Evolutionary conservation across 1,140 invertebrate species (phyloP).

Genomic region (Leguminivora glycinivorella): DNA sequence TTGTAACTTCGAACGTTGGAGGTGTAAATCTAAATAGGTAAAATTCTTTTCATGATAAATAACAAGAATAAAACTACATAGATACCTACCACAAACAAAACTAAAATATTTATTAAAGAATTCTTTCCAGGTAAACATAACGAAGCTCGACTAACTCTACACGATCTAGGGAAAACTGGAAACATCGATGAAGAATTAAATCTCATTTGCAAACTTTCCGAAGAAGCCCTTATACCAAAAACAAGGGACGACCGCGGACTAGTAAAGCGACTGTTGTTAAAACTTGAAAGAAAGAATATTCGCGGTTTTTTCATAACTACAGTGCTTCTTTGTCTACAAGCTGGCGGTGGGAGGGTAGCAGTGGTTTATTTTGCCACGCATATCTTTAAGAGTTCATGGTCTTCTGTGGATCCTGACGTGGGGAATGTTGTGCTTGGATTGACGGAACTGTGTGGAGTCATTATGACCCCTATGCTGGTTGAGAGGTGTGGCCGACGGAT

Average conservation of each 20-base stretch:
- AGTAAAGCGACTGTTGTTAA: not conserved
- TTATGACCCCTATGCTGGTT: slow-evolving; percentile 63
- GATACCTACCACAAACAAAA: not conserved
- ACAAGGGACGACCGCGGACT: not conserved
- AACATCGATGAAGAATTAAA: not conserved
- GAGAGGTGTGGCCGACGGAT: slow-evolving; percentile 77
- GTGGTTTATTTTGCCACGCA: slow-evolving; percentile 78
- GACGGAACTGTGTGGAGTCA: slow-evolving; percentile 68
- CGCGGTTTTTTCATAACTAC: slow-evolving; percentile 42
- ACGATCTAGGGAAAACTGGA: not conserved
- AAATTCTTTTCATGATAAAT: no score
- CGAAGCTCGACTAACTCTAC: not conserved
- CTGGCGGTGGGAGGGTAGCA: slow-evolving; percentile 62
- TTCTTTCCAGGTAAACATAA: not conserved
- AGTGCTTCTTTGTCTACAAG: slow-evolving; percentile 58
- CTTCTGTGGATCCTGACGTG: slow-evolving; percentile 43
- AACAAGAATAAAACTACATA: no score
- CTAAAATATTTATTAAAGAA: not conserved
- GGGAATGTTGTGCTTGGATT: slow-evolving; percentile 47
- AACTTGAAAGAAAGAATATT: slow-evolving; percentile 37
- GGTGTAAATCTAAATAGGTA: no score
- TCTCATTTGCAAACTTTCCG: not conserved
- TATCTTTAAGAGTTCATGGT: slow-evolving; percentile 63
- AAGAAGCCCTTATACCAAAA: not conserved
- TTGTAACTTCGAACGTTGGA: no score